Percentiles rank a stretch among this genome's conserved stretches.
Conservation (phyloP, 2,888 invertebrate genomes). For the Chalcis sispes region DNA sequence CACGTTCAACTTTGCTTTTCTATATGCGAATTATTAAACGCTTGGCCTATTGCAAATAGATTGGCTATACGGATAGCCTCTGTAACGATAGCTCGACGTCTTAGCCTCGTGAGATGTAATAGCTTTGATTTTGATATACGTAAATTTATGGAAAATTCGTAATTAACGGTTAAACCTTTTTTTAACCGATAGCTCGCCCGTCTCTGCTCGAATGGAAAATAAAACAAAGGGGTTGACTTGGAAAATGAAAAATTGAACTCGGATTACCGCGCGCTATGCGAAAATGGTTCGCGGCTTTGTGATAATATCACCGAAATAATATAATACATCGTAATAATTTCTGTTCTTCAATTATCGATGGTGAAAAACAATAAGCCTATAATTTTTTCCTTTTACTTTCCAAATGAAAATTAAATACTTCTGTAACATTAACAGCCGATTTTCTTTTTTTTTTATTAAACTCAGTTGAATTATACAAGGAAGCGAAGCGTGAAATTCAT, state of each 20-base stretch:
- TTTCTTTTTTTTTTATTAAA: too few species aligned
- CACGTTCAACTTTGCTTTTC: conserved; percentile 1
- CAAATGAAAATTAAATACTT: too few species aligned
- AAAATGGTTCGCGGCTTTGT: conserved; percentile 2
- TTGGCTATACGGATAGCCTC: conserved; percentile 7
- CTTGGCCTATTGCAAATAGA: conserved; percentile 31
- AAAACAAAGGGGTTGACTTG: background rate
- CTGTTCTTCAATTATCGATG: too few species aligned
- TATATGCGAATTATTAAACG: conserved; percentile 33
- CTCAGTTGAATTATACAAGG: too few species aligned
- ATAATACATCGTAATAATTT: too few species aligned
- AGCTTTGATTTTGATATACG: conserved; percentile 34
- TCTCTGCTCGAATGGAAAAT: background rate
- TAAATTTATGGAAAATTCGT: conserved; percentile 42
- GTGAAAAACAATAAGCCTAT: too few species aligned
- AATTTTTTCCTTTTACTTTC: too few species aligned
- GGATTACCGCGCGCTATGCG: conserved; percentile 18
- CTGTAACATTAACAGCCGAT: too few species aligned
- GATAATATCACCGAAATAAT: conserved; percentile 26
- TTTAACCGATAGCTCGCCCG: background rate
- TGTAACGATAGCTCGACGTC: background rate
- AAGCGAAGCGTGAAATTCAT: too few species aligned
- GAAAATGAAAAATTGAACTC: conserved; percentile 33
- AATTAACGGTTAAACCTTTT: conserved; percentile 27
- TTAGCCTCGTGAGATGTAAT: conserved; percentile 11